phyloP scores from a whole-genome alignment of 2,113 vertebrate genomes.

The Ptilorrhoa leucosticta region DNA sequence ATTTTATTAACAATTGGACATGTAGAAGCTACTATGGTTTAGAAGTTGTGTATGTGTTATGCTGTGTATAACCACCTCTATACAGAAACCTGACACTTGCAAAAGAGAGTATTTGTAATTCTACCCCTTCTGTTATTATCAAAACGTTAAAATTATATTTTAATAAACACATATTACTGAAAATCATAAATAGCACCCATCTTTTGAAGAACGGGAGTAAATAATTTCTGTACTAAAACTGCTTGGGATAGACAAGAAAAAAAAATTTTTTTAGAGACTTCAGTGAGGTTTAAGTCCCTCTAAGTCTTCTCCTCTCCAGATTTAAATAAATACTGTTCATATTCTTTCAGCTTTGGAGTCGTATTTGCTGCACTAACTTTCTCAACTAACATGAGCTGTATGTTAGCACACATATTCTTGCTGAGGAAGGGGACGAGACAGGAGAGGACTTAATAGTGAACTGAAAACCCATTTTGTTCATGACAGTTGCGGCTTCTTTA shows the following conservation, averaged over 20 bases:
- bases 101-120: background rate
- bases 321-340: background rate
- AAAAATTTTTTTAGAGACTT: background rate
- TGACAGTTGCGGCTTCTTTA: background rate
- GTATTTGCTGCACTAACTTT: background rate
- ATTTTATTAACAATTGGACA: background rate
- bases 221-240: background rate
- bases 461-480: background rate
- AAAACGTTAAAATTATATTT: background rate
- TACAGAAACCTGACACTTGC: background rate
- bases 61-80: background rate
- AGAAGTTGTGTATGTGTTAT: background rate
- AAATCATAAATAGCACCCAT: background rate
- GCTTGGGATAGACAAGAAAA: background rate
- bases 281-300: background rate
- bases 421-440: background rate
- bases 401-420: background rate
- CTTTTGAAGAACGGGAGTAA: background rate
- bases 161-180: background rate
- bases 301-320: background rate
- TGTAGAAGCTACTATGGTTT: background rate
- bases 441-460: background rate
- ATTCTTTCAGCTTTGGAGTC: background rate
- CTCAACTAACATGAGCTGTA: background rate
- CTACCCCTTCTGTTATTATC: background rate